phyloP scores from a whole-genome alignment of 2,113 vertebrate genomes.

The Lampris megalopsis region DNA sequence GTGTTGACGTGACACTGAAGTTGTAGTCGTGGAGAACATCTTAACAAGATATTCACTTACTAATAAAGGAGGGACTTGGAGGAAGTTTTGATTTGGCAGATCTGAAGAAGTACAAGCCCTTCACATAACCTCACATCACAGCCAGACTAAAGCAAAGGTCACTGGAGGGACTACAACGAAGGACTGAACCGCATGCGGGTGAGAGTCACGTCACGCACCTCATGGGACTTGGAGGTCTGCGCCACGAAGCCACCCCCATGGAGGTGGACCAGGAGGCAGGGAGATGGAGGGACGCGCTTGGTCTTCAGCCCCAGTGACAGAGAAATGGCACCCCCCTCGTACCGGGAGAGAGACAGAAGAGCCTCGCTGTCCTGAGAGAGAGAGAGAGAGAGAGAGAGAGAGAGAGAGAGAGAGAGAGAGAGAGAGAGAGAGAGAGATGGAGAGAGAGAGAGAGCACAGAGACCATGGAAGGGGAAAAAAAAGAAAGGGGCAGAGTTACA shows the following conservation, averaged over 20 bases:
- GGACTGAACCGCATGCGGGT: background rate
- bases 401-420: slow-evolving; percentile 1
- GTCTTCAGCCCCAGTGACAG: slow-evolving; percentile 84
- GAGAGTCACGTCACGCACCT: slow-evolving; percentile 71
- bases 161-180: background rate
- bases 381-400: background rate
- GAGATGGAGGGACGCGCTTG: slow-evolving; percentile 81
- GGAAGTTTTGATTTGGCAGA: no score
- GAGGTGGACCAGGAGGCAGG: slow-evolving; percentile 87
- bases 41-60: no score
- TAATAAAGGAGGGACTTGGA: no score
- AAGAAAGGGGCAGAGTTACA: no score
- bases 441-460: slow-evolving; percentile 55
- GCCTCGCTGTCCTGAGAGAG: slow-evolving; percentile 85
- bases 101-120: no score
- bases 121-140: background rate
- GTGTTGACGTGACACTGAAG: no score
- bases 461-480: slow-evolving; percentile 3
- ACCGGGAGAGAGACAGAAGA: slow-evolving; percentile 80
- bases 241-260: slow-evolving; percentile 93
- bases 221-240: slow-evolving; percentile 93
- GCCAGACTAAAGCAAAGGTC: background rate
- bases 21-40: no score
- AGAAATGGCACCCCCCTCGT: slow-evolving; percentile 82
- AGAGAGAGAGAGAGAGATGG: slow-evolving; percentile 43